phyloP scores from a whole-genome alignment of 1,140 invertebrate genomes.

The Papilio aristodemus region DNA sequence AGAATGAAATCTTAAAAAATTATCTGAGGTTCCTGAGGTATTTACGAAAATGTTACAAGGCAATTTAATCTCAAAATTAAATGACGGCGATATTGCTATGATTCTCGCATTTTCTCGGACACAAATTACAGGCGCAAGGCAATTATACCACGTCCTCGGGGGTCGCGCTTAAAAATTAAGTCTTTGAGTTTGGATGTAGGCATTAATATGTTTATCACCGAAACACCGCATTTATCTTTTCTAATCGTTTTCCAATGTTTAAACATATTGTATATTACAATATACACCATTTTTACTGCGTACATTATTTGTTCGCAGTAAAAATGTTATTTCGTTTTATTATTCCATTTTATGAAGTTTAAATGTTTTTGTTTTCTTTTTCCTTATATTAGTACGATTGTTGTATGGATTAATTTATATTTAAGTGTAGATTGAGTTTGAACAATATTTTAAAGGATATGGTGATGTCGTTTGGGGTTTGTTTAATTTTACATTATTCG shows the following conservation, averaged over 20 bases:
- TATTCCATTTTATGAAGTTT: too few relatives aligned
- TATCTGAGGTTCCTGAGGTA: background rate
- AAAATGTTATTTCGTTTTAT: background rate
- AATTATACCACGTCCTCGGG: background rate
- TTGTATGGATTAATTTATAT: too few relatives aligned
- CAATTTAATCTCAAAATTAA: conserved; percentile 7
- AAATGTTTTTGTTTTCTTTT: too few relatives aligned
- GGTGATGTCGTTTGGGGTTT: too few relatives aligned
- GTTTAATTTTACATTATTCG: too few relatives aligned
- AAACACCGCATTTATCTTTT: background rate
- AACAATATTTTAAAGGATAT: too few relatives aligned
- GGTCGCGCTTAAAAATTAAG: background rate
- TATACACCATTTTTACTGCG: too few relatives aligned
- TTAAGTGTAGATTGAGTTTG: too few relatives aligned
- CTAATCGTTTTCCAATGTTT: background rate
- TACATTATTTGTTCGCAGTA: background rate
- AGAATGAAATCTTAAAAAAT: background rate
- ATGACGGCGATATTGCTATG: background rate
- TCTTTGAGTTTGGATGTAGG: background rate
- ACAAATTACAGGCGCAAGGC: background rate
- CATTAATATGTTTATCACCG: background rate
- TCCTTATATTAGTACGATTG: too few relatives aligned
- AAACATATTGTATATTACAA: background rate
- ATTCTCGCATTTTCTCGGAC: background rate
- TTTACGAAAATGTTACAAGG: background rate